A percentile compares a stretch with the other conserved stretches of the same genome.
phyloP scores from a whole-genome alignment of 1,140 invertebrate genomes.

The Microplitis demolitor region DNA sequence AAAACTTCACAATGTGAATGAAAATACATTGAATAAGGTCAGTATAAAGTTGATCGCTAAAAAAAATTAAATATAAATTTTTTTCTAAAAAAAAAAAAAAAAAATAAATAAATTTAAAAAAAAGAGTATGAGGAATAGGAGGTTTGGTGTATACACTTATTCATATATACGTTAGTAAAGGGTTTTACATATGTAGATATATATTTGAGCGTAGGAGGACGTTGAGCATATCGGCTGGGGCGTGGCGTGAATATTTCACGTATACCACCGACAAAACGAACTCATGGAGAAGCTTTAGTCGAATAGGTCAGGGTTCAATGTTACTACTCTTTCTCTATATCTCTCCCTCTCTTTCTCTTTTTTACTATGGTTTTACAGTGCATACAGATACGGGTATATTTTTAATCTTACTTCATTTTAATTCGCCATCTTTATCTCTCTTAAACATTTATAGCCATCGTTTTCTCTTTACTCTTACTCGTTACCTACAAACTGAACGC shows the following conservation, averaged over 20 bases:
- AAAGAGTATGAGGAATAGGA: background rate
- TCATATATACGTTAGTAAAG: background rate
- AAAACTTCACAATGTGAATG: background rate
- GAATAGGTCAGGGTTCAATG: slow-evolving; percentile 35
- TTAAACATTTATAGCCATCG: background rate
- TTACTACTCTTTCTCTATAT: background rate
- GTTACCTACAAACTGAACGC: background rate
- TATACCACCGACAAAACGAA: slow-evolving; percentile 30
- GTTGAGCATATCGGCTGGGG: slow-evolving; percentile 16
- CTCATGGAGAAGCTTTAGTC: slow-evolving; percentile 22
- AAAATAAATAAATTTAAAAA: background rate
- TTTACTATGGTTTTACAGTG: too few relatives aligned
- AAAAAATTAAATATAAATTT: background rate
- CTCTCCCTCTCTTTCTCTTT: too few relatives aligned
- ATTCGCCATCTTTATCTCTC: too few relatives aligned
- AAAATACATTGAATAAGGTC: too few relatives aligned
- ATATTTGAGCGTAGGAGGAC: background rate
- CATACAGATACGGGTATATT: too few relatives aligned
- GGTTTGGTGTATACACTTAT: background rate
- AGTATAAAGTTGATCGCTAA: slow-evolving; percentile 1
- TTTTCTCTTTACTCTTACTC: too few relatives aligned
- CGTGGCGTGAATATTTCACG: slow-evolving; percentile 31
- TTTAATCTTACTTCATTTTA: too few relatives aligned
- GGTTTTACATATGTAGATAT: background rate
- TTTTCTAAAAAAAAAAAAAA: background rate